These are phyloP conservation scores for Ips typographus DNA, from an alignment of 1,140 invertebrate species.

Conservation along the genomic window DNA sequence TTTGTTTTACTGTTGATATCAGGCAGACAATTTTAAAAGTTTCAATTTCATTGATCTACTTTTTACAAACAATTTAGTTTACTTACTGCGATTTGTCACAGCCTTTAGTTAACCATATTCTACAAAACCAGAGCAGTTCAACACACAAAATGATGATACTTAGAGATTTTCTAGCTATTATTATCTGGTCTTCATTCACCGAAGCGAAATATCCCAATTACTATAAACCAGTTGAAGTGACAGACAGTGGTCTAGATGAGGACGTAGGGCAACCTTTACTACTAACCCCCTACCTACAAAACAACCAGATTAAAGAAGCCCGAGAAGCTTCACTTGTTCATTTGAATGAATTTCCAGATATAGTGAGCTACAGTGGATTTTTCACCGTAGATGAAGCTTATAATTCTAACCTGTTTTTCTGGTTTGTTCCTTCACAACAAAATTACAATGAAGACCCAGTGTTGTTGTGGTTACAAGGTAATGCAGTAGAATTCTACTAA, in stretches of 20 bases:
- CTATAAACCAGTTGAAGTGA: background rate
- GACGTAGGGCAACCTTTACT: conserved; percentile 51
- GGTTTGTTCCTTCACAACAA: conserved; percentile 69
- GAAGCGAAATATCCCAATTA: background rate
- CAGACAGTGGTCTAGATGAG: background rate
- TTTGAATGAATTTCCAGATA: conserved; percentile 35
- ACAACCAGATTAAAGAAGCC: conserved; percentile 53
- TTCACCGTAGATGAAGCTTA: conserved; percentile 67
- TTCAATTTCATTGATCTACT: too few species aligned
- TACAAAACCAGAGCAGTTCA: too few species aligned
- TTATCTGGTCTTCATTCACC: too few species aligned
- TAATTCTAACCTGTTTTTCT: conserved; percentile 73
- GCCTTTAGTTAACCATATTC: too few species aligned
- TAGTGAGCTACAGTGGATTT: conserved; percentile 61
- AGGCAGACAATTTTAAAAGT: too few species aligned
- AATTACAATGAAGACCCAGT: conserved; percentile 60
- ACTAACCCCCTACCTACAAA: conserved; percentile 56
- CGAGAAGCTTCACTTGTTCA: conserved; percentile 19
- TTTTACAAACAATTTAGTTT: too few species aligned
- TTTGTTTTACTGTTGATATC: too few species aligned
- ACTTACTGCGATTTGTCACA: too few species aligned
- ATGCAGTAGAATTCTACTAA: too few species aligned
- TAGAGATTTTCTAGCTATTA: too few species aligned
- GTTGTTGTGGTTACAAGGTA: conserved; percentile 68
- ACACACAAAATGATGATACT: too few species aligned